Percentiles rank a stretch among this genome's conserved stretches.
Evolutionary conservation across 2,113 vertebrate genomes (phyloP).

Genomic region (Theristicus caerulescens): DNA sequence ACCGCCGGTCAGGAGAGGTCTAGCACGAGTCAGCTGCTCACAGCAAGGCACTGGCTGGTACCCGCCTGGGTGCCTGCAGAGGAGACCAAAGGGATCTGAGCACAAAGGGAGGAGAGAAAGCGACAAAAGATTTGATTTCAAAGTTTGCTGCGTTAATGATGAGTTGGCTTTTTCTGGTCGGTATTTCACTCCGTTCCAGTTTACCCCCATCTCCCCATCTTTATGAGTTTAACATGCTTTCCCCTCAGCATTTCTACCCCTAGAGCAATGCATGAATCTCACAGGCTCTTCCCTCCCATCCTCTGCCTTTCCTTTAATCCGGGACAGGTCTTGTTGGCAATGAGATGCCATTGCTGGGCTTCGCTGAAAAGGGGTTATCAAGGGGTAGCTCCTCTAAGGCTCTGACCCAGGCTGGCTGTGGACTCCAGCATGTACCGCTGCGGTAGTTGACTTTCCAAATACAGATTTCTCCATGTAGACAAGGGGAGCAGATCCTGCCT

Average conservation of each 20-base stretch:
- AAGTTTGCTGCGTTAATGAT: neutral
- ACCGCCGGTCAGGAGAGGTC: accelerated
- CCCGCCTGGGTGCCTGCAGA: neutral
- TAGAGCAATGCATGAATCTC: accelerated
- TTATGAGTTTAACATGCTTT: accelerated
- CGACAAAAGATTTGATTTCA: neutral
- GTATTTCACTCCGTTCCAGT: neutral
- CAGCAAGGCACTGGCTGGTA: accelerated
- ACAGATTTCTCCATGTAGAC: neutral
- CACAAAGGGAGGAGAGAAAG: neutral
- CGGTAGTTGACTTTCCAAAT: neutral
- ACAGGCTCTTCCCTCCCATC: neutral
- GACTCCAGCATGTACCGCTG: accelerated
- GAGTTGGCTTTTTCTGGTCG: neutral
- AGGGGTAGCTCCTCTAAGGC: neutral
- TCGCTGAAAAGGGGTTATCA: accelerated
- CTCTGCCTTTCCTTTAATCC: neutral
- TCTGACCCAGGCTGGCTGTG: accelerated
- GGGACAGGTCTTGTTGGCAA: accelerated
- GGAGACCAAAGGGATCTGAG: neutral
- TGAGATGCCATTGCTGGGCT: neutral
- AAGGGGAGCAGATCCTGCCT: neutral
- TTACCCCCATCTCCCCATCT: neutral
- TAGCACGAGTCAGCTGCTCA: accelerated
- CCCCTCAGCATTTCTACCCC: neutral